Evolutionary conservation across 2,888 invertebrate genomes (phyloP), one percentile per base, ranked within the genome.

Genomic region (Tachina grossa): DNA sequence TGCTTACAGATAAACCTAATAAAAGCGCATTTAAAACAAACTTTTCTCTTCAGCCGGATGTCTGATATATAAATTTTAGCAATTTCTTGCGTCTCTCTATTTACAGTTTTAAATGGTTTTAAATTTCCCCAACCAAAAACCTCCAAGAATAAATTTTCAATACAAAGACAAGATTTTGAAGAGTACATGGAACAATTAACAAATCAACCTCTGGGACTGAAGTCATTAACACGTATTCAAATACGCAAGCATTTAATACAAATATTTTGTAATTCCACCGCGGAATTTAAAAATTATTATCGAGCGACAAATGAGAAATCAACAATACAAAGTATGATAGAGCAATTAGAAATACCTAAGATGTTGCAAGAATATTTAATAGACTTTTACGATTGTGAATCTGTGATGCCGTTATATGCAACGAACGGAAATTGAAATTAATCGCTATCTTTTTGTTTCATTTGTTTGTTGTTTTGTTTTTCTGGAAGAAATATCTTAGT

Each of bases 321-420:
- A 5, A 89, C 90, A 39, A 72, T 92, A 66, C 87, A 88, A n/a
- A 87, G 87, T 71, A 89, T 92, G 39, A 89, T 92, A 10, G 89
- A 89, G 61, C 88, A 90, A 81, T 89, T 91, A 43, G 90, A 88
- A 71, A 89, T 92, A 75, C 93, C 92, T 13, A 86, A 82, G 49
- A 88, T 88, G 2, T 78, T 92, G 43, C 90, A 92, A 79, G 87
- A 86, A 79, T 93, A 90, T 87, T 87, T 93, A 13, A 88, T 88
- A 86, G 89, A 92, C 14, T 92, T 91, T 81, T 87, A 89, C 66
- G 93, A 92, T 86, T 87, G 92, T 83, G 90, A 91, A 51, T 81
- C 82, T 75, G 85, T 91, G 72, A 87, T 87, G 77, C 61, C 83
- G 47, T 85, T 83, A 22, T 80, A 85, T 80, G 45, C 19, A 3